Evolutionary conservation across 1,140 invertebrate genomes (phyloP).

Genomic region (Whitmania pigra): DNA sequence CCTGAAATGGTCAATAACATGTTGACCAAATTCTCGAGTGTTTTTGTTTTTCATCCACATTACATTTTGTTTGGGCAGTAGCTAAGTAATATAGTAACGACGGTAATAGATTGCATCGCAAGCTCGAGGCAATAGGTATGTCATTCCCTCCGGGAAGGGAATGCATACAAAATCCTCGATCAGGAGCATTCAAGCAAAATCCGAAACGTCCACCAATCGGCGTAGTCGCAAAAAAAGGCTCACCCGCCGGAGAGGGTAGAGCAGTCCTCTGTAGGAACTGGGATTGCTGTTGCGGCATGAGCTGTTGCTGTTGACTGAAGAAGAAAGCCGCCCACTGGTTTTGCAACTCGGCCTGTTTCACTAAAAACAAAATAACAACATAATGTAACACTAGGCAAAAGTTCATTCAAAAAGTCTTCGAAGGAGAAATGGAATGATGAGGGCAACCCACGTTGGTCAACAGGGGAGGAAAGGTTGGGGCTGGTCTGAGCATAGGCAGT

Average conservation of each 20-base stretch:
- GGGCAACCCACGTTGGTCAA: neutral
- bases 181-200: too few relatives aligned
- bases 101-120: too few relatives aligned
- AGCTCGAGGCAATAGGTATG: too few relatives aligned
- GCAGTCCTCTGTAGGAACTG: neutral
- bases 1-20: constrained; percentile 19
- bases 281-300: constrained; percentile 3
- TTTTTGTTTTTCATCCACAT: too few relatives aligned
- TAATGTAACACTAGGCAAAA: too few relatives aligned
- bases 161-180: too few relatives aligned
- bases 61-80: too few relatives aligned
- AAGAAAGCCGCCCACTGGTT: neutral
- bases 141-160: too few relatives aligned
- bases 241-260: neutral
- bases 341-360: constrained; percentile 4
- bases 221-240: too few relatives aligned
- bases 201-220: too few relatives aligned
- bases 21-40: too few relatives aligned
- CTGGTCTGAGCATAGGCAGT: constrained; percentile 6
- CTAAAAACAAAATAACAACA: neutral
- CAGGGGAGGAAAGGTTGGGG: neutral
- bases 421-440: neutral
- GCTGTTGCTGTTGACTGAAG: neutral
- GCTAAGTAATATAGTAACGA: too few relatives aligned
- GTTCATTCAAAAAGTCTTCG: neutral